Base-by-base conservation (phyloP, 2,888 invertebrate species). In the Petrophora chlorosata region DNA sequence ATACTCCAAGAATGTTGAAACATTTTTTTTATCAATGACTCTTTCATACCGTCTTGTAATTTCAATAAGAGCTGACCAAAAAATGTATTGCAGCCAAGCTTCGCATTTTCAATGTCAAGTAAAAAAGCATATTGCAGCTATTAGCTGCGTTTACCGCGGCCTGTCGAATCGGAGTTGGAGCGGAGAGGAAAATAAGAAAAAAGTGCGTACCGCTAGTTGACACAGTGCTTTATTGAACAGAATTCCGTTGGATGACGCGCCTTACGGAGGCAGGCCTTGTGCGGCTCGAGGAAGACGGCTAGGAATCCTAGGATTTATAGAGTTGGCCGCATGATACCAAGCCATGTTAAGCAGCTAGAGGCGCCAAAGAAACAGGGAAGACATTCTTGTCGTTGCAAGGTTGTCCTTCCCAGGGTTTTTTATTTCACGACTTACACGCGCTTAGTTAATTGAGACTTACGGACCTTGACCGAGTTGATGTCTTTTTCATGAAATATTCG, bases 181-280 rank as follows among this genome's bases (percentile, higher is more conserved):
- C 67, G 65, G 72, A 66, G 65, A 23, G 42, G 30, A 48, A 53
- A 47, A 58, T 67, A 70, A 68, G 71, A 81, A 84, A 87, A 87
- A 87, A 79, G 68, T 66, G 71, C 79, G 79, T 75, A 86, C 88
- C 88, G 89, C 88, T 88, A 89, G 63, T 70, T 84, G 88, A 84
- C 88, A 88, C 81, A 87, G 85, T 87, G 87, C 76, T 85, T 82
- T 85, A 86, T 85, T 82, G 82, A 82, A 78, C 75, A 79, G 72
- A 76, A 82, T 80, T 79, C 82, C 79, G 80, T 82, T 82, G 76
- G 70, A 63, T 59, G 63, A 56, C 67, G 39, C 26, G 72, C 9
- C 36, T 42, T 19, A 26, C 38, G 23, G 32, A 23, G 78, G 77
- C 72, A 68, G 73, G 64, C 72, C 63, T 62, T 54, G 52, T 50